Percentiles rank a stretch among this genome's conserved stretches.
These are phyloP conservation scores for Oreotrochilus melanogaster DNA, from an alignment of 2,113 vertebrate species.

Conservation along the genomic window DNA sequence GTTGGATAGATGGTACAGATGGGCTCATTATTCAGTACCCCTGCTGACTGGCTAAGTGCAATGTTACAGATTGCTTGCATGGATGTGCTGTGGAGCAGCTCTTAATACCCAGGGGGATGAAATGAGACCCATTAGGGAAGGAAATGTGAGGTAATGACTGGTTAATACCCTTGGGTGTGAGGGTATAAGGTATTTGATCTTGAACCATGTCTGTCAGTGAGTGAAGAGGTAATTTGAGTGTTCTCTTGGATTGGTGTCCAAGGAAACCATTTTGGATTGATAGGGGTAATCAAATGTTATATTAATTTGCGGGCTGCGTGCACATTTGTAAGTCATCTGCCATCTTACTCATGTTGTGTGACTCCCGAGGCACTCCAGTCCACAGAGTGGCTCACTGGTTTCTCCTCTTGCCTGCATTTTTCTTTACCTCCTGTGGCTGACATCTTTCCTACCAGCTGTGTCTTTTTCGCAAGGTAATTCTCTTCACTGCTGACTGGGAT, in stretches of 20 bases:
- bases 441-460: slow-evolving; percentile 64
- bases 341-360: not conserved
- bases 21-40: slow-evolving; percentile 50
- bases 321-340: not conserved
- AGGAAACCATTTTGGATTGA: slow-evolving; percentile 34
- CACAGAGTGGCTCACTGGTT: slow-evolving; percentile 7
- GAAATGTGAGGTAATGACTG: slow-evolving; percentile 61
- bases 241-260: slow-evolving; percentile 3
- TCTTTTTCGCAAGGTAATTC: slow-evolving; percentile 48
- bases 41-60: slow-evolving; percentile 60
- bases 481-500: slow-evolving; percentile 59
- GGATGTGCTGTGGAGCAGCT: slow-evolving; percentile 59
- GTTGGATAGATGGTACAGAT: not conserved
- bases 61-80: slow-evolving; percentile 35
- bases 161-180: slow-evolving; percentile 31
- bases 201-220: not conserved
- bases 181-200: slow-evolving; percentile 27
- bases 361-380: slow-evolving; percentile 35
- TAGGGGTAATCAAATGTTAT: slow-evolving; percentile 28
- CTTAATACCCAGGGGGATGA: slow-evolving; percentile 33
- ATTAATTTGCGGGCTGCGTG: not conserved
- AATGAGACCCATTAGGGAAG: slow-evolving; percentile 10
- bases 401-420: slow-evolving; percentile 49
- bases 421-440: slow-evolving; percentile 46
- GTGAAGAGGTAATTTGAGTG: slow-evolving; percentile 11